Evolutionary conservation across 2,888 invertebrate genomes (phyloP), one percentile per base, ranked within the genome.

Genomic region (Siphonodentalium dalli): DNA sequence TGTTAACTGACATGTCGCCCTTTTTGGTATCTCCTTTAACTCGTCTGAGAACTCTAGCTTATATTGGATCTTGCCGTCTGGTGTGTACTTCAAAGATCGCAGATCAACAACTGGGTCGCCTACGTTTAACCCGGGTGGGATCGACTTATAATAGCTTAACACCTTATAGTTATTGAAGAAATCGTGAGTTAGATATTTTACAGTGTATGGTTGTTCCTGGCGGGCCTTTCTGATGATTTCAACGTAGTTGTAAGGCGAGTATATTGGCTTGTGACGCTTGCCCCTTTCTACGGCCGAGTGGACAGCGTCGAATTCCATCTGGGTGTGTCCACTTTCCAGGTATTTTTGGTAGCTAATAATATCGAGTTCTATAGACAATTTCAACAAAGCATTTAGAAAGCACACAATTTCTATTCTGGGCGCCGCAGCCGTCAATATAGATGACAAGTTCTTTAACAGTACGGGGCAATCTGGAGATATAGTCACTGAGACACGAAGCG

Each of bases 261-360:
- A 39, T 29, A 53, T 53, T 18, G 29, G 29, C 2, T 27, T 31
- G 4, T 33, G n/a, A 6, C 1, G 7, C 15, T 46, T 24, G 15
- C 31, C 33, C 9, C 40, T 20, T 28, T 53, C 46, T 11, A 53
- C 37, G 5, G 40, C 23, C 9, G 29, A 20, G 40, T 53, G 52
- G 18, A 34, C 37, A 21, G 31, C 23, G 21, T 52, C 46, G 8
- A 40, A 33, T 21, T 55, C 52, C 56, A 54, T 56, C 38, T 48
- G 51, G 7, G 62, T 62, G 34, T 62, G 58, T 1, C 62, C 62
- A 23, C 44, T 48, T 38, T 52, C 57, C 4, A 58, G 29, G 29
- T 37, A 61, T 20, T 52, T 54, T 11, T 58, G 58, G 9, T 29
- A 18, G 9, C 54, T 34, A 7, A 38, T 54, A 2, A 47, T 27